A percentile compares a stretch with the other conserved stretches of the same genome.
phyloP scores from a whole-genome alignment of 1,140 invertebrate species.

The Physella acuta region DNA sequence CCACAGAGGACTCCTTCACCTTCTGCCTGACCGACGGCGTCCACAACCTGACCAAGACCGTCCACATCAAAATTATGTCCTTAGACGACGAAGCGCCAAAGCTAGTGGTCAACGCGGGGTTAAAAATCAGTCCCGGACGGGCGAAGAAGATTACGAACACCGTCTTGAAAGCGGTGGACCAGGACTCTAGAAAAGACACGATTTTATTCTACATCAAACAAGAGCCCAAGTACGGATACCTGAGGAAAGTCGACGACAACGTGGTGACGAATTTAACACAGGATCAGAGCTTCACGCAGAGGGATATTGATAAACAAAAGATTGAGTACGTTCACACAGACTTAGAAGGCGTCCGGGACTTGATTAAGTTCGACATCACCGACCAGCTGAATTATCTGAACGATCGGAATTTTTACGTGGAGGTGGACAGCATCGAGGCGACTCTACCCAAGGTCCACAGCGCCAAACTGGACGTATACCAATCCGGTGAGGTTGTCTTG shows the following conservation, averaged over 20 bases:
- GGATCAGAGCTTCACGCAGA: constrained; percentile 59
- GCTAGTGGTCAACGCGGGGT: constrained; percentile 58
- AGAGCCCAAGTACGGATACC: constrained; percentile 53
- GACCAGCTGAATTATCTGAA: constrained; percentile 59
- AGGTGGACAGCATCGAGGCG: constrained; percentile 56
- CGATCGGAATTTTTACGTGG: constrained; percentile 59
- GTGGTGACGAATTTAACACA: constrained; percentile 48
- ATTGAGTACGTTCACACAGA: constrained; percentile 59
- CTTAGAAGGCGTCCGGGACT: constrained; percentile 52
- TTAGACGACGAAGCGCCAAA: constrained; percentile 61
- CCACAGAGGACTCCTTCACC: constrained; percentile 54
- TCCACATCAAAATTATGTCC: constrained; percentile 54
- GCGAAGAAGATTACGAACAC: constrained; percentile 52
- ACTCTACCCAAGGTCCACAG: constrained; percentile 56
- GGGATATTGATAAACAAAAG: constrained; percentile 53
- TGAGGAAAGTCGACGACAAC: constrained; percentile 40
- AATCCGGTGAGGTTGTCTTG: constrained; percentile 54
- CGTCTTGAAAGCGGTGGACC: constrained; percentile 56
- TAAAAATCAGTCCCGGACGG: constrained; percentile 57
- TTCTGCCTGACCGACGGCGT: constrained; percentile 57
- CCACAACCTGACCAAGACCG: constrained; percentile 52
- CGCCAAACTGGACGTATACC: constrained; percentile 56
- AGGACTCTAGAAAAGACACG: constrained; percentile 55
- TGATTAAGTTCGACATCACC: constrained; percentile 61
- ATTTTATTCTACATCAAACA: constrained; percentile 54